Percentiles rank a stretch among this genome's conserved stretches.
Conservation (phyloP, 1,140 invertebrate species). For the Oncopeltus fasciatus region DNA sequence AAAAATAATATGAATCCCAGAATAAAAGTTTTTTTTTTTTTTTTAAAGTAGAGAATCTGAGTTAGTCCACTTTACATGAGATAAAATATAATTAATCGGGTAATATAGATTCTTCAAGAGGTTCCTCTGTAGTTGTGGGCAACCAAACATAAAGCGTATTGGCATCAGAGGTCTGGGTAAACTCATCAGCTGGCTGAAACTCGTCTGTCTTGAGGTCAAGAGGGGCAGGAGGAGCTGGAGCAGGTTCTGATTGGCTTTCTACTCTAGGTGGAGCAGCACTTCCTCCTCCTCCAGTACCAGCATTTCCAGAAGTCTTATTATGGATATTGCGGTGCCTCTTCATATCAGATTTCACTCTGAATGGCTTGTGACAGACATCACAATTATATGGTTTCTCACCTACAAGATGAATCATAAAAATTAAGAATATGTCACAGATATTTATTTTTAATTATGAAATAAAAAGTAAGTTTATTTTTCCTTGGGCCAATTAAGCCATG, state of each 20-base stretch:
- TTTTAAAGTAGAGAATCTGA: too few relatives aligned
- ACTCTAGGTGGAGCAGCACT: background rate
- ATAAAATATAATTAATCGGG: background rate
- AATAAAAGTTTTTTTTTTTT: too few relatives aligned
- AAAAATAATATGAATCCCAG: too few relatives aligned
- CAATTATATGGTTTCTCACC: slow-evolving; percentile 63
- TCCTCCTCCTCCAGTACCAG: too few relatives aligned
- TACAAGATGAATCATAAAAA: too few relatives aligned
- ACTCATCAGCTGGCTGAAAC: slow-evolving; percentile 5
- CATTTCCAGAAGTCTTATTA: slow-evolving; percentile 31
- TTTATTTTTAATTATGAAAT: too few relatives aligned
- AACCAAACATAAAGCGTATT: slow-evolving; percentile 19
- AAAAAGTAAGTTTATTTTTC: too few relatives aligned
- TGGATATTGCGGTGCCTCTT: slow-evolving; percentile 76
- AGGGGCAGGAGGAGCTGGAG: background rate
- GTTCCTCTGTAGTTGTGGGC: slow-evolving; percentile 6
- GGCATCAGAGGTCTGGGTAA: background rate
- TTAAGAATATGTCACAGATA: too few relatives aligned
- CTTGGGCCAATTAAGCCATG: too few relatives aligned
- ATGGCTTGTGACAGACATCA: slow-evolving; percentile 62
- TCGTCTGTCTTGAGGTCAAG: slow-evolving; percentile 11
- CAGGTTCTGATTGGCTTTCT: too few relatives aligned
- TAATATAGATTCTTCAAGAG: background rate
- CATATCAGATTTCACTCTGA: slow-evolving; percentile 73
- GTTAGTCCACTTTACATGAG: too few relatives aligned